Base-by-base conservation (phyloP, 2,113 vertebrate genomes). In the Sebastes schlegelii region DNA sequence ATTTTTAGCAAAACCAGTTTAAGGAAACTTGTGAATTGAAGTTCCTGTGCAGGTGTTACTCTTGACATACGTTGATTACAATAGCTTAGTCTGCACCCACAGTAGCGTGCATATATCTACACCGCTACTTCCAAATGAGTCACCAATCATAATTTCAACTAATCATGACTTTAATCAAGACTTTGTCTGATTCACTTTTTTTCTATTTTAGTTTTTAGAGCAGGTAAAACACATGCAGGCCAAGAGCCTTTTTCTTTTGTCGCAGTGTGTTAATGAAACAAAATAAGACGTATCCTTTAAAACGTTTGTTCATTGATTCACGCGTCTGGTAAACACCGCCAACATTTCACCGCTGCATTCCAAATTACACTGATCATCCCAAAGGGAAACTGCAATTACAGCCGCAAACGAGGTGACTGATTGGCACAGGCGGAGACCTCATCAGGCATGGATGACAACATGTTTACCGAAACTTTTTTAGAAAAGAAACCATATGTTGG, bases 361-460 rank as follows among this genome's bases (percentile, higher is more conserved):
- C 14, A 74, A 82, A 88, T 85, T 48, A 78, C 71, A 65, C 64
- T 48, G 68, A 90, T 80, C 80, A 63, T 73, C 84, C 77, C 60
- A 21, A 77, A 82, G 67, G 80, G 72, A 64, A 91, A 65, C 14
- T 58, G 71, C 76, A 92, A 90, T 87, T 79, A 86, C 49, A 43
- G 54, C 79, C 68, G 67, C 54, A 79, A 82, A 90, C 86, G 82
- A 81, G 76, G 64, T 23, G 79, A 40, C 82, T 87, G 88, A 90
- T 80, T 88, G 81, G 74, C 85, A 88, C 89, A 89, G 82, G 71
- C 72, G 84, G 88, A 79, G 84, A 74, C 52, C 46, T 62, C 66
- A 76, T 80, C 71, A 62, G 23, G 42, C 66, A 21, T 4, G 26
- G 66, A 81, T 66, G 75, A 74, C 0, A 3, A 71, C 61, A 48